Base-by-base conservation (phyloP, 2,797 vertebrate species). In the Myotis vivesi region DNA sequence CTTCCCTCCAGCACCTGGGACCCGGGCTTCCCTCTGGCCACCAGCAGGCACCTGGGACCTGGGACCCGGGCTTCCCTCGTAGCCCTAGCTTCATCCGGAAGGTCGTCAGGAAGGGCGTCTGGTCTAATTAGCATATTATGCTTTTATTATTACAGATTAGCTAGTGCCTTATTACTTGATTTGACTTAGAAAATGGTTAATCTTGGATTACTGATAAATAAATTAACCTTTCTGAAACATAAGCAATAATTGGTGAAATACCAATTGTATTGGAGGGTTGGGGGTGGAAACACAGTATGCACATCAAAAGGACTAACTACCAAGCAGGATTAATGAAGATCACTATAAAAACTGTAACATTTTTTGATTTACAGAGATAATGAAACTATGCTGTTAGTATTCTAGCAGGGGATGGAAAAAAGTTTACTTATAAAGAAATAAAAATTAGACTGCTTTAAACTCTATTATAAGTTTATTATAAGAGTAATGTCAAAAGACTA, bases 151-250 rank as follows among this genome's bases (percentile, higher is more conserved):
- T 44, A 44, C 11, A 44, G 44, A 44, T 76, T 76, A 62, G 13
- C 57, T 85, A 72, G 49, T 75, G 20, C n/a, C 41, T 91, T 86
- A 17, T 76, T 76, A 66, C 19, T 83, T 77, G 36, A 36, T 79
- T 88, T 86, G 23, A 51, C 55, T 87, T 94, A 90, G 77, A 77
- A 91, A 77, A 68, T 89, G 17, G 19, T 91, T 94, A 41, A 19
- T 73, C 19, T 92, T 84, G 38, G n/a, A 76, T 85, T 89, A 66
- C 7, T 79, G 22, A n/a, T 77, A 38, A 81, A 88, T 92, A 72
- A 94, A 72, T 80, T 66, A 77, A 76, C 15, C 59, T 93, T 82
- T 87, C n/a, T 91, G 44, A 30, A 64, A 72, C 16, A 59, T 17
- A 64, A 81, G 19, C 41, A 92, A 16, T 80, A 81, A 41, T 68